Evolutionary conservation across 2,888 invertebrate genomes (phyloP).

Genomic region (Tanypteryx hageni): DNA sequence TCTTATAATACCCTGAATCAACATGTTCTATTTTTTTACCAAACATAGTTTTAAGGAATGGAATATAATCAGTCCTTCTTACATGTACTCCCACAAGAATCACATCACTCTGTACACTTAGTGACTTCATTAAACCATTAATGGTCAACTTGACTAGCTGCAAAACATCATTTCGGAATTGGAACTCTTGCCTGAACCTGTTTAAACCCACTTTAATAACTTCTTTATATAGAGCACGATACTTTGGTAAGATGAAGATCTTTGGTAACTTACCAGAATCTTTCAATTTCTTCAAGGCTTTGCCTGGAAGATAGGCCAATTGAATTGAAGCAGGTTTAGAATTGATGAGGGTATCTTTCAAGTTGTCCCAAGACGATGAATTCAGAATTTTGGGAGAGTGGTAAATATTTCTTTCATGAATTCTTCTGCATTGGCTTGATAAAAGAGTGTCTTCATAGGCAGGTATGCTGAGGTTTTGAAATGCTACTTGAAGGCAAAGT

Average conservation of each 20-base stretch:
- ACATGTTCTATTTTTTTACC: not conserved
- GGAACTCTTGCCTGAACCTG: not conserved
- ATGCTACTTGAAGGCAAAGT: not conserved
- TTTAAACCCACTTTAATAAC: not conserved
- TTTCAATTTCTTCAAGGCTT: not conserved
- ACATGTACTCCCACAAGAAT: conserved; percentile 11
- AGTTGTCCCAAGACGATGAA: not conserved
- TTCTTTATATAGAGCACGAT: not conserved
- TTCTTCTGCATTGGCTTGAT: not conserved
- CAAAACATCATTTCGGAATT: not conserved
- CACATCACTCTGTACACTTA: not conserved
- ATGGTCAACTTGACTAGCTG: not conserved
- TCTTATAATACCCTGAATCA: not conserved
- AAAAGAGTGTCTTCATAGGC: conserved; percentile 8
- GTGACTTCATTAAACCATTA: not conserved
- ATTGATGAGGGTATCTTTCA: not conserved
- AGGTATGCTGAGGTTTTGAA: not conserved
- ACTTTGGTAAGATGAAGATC: not conserved
- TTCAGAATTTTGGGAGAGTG: not conserved
- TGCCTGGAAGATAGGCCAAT: not conserved
- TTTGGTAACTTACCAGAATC: not conserved
- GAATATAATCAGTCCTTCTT: not conserved
- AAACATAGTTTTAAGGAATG: not conserved
- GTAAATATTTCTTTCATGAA: not conserved
- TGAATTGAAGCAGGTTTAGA: not conserved